These are phyloP conservation scores for Clostera curtula DNA, from an alignment of 2,888 invertebrate genomes.

Conservation along the genomic window DNA sequence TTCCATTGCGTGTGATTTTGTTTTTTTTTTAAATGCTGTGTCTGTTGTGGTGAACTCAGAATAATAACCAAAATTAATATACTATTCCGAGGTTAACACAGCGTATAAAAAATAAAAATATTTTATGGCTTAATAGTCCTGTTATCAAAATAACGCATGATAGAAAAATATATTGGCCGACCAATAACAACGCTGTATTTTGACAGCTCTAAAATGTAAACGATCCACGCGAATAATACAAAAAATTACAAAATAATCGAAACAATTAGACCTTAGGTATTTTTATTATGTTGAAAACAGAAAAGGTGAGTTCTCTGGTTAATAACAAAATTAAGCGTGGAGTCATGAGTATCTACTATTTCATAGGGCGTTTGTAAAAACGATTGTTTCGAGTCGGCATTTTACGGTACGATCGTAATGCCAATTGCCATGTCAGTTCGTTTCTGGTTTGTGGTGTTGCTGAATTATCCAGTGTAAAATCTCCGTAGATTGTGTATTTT, in stretches of 20 bases:
- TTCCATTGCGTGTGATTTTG: too few relatives aligned
- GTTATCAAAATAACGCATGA: too few relatives aligned
- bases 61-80: too few relatives aligned
- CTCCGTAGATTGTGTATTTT: constrained; percentile 40
- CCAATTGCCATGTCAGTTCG: constrained; percentile 63
- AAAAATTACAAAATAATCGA: too few relatives aligned
- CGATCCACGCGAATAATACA: constrained; percentile 42
- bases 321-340: constrained; percentile 12
- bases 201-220: constrained; percentile 44
- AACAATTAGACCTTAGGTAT: too few relatives aligned
- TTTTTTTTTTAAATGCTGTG: too few relatives aligned
- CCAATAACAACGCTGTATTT: constrained; percentile 33
- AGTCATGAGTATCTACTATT: constrained; percentile 7
- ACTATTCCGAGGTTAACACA: too few relatives aligned
- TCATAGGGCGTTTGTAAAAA: constrained; percentile 18
- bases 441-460: constrained; percentile 56
- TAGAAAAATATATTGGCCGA: too few relatives aligned
- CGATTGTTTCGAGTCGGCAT: constrained; percentile 44
- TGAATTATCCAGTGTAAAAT: constrained; percentile 57
- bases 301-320: constrained; percentile 42
- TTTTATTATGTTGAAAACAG: constrained; percentile 47
- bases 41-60: too few relatives aligned
- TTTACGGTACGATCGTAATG: constrained; percentile 37
- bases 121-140: too few relatives aligned
- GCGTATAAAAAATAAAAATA: too few relatives aligned